phyloP scores from a whole-genome alignment of 2,113 vertebrate genomes.

The Cyphomyrus plagiostoma region DNA sequence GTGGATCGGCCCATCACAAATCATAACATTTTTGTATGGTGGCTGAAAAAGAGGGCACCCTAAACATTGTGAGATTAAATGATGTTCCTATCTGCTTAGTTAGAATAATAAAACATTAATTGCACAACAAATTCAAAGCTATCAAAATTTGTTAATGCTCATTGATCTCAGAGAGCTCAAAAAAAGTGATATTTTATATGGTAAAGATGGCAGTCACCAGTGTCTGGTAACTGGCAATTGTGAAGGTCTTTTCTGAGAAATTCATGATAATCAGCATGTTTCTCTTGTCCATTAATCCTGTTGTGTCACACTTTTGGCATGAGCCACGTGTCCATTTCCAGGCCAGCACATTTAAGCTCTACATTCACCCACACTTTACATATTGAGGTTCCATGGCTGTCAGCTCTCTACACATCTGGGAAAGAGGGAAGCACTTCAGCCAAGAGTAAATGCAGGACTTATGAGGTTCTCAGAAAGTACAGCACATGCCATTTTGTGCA shows the following conservation, averaged over 20 bases:
- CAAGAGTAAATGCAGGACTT: background rate
- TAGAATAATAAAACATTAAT: background rate
- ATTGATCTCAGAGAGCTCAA: background rate
- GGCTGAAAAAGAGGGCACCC: background rate
- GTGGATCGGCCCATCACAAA: background rate
- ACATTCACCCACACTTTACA: background rate
- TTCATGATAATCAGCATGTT: background rate
- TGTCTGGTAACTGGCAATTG: background rate
- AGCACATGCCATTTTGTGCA: background rate
- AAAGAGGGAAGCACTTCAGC: background rate
- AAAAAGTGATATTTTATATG: background rate
- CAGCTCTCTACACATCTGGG: background rate
- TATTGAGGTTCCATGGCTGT: background rate
- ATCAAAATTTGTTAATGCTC: background rate
- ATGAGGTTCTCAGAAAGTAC: background rate
- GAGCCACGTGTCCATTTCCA: background rate
- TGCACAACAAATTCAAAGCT: background rate
- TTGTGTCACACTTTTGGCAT: background rate
- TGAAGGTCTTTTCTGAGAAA: background rate
- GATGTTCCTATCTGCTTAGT: background rate
- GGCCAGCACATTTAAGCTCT: background rate
- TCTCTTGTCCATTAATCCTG: background rate
- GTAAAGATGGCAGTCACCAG: background rate
- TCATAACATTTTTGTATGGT: background rate
- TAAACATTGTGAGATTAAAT: background rate